Conservation (phyloP, 2,888 invertebrate genomes). For the Blastobasis lacticolella region DNA sequence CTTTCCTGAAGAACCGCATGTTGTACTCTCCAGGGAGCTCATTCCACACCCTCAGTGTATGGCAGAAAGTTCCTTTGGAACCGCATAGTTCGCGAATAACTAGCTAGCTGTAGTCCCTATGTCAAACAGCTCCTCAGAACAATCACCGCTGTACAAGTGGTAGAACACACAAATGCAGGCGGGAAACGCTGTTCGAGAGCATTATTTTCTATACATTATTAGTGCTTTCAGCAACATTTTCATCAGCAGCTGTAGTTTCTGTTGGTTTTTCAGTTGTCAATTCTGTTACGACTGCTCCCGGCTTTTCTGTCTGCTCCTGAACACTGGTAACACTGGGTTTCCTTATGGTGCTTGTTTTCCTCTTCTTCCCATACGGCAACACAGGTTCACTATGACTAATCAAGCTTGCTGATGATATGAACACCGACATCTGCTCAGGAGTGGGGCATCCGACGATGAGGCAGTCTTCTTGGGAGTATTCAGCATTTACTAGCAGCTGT, state of each 20-base stretch:
- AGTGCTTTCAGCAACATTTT: neutral
- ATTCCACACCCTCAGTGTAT: no score
- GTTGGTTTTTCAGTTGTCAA: no score
- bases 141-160: no score
- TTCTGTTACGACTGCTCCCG: neutral
- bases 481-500: constrained; percentile 80
- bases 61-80: no score
- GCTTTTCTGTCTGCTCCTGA: constrained; percentile 30
- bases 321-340: constrained; percentile 52
- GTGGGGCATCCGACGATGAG: constrained; percentile 92
- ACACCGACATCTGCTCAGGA: constrained; percentile 93
- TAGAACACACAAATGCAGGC: no score
- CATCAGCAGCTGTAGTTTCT: constrained; percentile 1
- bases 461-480: constrained; percentile 87
- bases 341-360: constrained; percentile 38
- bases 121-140: neutral
- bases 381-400: constrained; percentile 66
- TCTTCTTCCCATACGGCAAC: constrained; percentile 59
- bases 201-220: no score
- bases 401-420: constrained; percentile 87
- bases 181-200: no score
- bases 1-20: no score
- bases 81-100: no score
- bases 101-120: neutral
- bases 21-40: no score